Percentiles rank a stretch among this genome's conserved stretches.
These are phyloP conservation scores for Abrostola tripartita DNA, from an alignment of 2,888 invertebrate genomes.

Conservation along the genomic window DNA sequence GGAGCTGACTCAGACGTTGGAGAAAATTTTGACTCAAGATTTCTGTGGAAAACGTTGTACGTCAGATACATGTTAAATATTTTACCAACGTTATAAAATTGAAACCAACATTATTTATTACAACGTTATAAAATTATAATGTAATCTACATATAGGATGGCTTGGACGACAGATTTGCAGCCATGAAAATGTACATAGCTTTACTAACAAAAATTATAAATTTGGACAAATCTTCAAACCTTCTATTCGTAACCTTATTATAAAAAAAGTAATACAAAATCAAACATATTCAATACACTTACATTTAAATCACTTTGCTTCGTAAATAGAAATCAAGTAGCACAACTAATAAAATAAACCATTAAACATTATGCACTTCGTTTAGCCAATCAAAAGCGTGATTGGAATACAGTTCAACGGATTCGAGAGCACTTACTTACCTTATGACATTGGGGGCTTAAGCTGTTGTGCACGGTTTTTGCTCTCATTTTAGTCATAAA, in stretches of 20 bases:
- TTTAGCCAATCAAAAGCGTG: constrained; percentile 57
- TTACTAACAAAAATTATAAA: too few species aligned
- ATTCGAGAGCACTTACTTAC: constrained; percentile 53
- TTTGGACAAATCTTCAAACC: too few species aligned
- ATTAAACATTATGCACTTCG: constrained; percentile 31
- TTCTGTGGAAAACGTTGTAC: constrained; percentile 16
- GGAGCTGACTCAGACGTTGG: constrained; percentile 32
- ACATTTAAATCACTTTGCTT: too few species aligned
- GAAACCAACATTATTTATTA: not conserved
- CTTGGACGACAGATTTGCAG: too few species aligned
- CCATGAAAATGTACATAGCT: too few species aligned
- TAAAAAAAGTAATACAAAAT: too few species aligned
- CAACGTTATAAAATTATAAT: too few species aligned
- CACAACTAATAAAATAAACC: constrained; percentile 20
- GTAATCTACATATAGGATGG: too few species aligned
- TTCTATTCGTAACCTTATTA: too few species aligned
- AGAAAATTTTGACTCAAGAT: constrained; percentile 42
- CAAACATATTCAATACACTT: too few species aligned
- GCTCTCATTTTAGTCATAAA: constrained; percentile 15
- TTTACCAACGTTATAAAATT: not conserved
- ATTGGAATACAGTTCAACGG: constrained; percentile 59
- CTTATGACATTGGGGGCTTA: constrained; percentile 44
- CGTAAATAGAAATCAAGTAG: not conserved
- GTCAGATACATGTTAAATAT: constrained; percentile 4
- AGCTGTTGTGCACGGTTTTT: constrained; percentile 14